Evolutionary conservation across 1,140 invertebrate species (phyloP).

Genomic region (Platyura marginata): DNA sequence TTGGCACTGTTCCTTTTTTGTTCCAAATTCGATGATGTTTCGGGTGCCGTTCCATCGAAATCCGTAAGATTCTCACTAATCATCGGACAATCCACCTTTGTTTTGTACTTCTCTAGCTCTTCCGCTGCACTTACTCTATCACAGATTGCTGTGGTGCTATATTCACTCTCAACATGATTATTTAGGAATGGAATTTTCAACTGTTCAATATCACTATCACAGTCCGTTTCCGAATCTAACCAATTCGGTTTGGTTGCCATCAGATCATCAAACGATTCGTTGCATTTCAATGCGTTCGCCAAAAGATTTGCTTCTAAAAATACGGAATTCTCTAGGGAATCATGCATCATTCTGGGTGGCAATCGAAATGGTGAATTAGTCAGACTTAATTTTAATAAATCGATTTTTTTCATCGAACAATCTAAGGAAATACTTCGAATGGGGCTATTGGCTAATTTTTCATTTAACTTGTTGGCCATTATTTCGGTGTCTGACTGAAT

Average conservation of each 20-base stretch:
- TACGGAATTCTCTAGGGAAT: background rate
- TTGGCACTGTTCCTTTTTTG: no score
- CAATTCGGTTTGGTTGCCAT: background rate
- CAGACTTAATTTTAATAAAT: no score
- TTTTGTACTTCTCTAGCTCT: background rate
- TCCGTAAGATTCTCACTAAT: no score
- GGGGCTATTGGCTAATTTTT: no score
- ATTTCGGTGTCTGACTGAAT: no score
- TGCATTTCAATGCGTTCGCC: background rate
- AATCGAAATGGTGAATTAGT: no score
- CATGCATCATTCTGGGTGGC: background rate
- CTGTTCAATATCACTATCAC: constrained; percentile 7
- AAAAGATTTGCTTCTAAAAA: background rate
- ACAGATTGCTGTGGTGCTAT: background rate
- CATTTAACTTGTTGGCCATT: no score
- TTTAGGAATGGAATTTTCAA: constrained; percentile 7
- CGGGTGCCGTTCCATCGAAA: no score
- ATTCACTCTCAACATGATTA: constrained; percentile 1
- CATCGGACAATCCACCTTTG: no score
- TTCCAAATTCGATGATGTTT: no score
- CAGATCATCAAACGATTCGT: constrained; percentile 4
- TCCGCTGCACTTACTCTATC: background rate
- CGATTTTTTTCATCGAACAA: no score
- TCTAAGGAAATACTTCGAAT: no score
- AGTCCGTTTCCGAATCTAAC: constrained; percentile 5